These are phyloP conservation scores for Nomada ferruginata DNA, from an alignment of 2,888 invertebrate genomes.

Conservation along the genomic window DNA sequence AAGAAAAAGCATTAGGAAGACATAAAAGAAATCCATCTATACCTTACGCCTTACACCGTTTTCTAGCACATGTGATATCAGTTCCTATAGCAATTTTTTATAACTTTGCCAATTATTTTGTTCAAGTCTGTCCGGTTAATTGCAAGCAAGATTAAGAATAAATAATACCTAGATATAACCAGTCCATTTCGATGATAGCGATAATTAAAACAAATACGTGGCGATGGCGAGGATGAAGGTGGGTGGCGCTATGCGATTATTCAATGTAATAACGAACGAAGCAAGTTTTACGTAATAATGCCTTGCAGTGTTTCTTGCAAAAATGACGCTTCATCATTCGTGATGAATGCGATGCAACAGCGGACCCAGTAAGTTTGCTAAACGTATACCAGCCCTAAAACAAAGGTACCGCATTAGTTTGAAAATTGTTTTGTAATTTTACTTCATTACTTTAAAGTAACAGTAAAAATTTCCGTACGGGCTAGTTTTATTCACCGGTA, in stretches of 20 bases:
- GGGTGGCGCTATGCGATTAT: not conserved
- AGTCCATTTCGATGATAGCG: constrained; percentile 5
- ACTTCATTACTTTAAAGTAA: not conserved
- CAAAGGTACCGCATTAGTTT: constrained; percentile 8
- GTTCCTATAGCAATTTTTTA: not conserved
- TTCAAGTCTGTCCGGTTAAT: not conserved
- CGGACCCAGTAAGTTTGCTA: constrained; percentile 86
- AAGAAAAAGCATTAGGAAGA: not conserved
- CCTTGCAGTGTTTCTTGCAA: not conserved
- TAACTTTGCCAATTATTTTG: not conserved
- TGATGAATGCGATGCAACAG: constrained; percentile 80
- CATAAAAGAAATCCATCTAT: constrained; percentile 7
- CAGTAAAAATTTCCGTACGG: not conserved
- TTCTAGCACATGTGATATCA: not conserved
- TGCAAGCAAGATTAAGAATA: constrained; percentile 1
- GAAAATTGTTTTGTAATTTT: not conserved
- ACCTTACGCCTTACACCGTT: constrained; percentile 4
- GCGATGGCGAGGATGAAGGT: not conserved
- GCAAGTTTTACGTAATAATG: constrained; percentile 7
- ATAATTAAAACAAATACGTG: not conserved
- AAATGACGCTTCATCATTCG: constrained; percentile 17
- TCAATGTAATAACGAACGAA: not conserved
- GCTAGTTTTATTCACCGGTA: not conserved
- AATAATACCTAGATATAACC: constrained; percentile 3
- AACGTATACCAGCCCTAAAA: constrained; percentile 85